Conservation (phyloP, 2,888 invertebrate genomes). For the Chloromyia formosa region DNA sequence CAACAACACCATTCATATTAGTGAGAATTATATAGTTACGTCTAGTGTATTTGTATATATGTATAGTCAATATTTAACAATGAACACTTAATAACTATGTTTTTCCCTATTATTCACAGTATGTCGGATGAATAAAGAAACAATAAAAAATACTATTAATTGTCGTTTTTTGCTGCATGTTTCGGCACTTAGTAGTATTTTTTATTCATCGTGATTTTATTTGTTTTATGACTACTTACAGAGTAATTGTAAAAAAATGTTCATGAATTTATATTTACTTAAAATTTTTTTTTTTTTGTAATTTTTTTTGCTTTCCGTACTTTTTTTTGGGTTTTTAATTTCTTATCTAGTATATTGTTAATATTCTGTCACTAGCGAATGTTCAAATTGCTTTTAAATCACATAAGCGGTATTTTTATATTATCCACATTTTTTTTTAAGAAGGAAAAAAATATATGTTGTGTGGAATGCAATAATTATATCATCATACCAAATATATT, state of each 20-base stretch:
- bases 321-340: background rate
- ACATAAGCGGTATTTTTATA: slow-evolving; percentile 39
- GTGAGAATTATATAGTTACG: slow-evolving; percentile 23
- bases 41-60: slow-evolving; percentile 12
- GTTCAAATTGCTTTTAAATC: slow-evolving; percentile 40
- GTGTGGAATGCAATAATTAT: too few relatives aligned
- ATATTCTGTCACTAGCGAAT: slow-evolving; percentile 36
- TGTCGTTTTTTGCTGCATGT: background rate
- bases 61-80: slow-evolving; percentile 42
- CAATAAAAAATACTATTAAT: slow-evolving; percentile 31
- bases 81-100: slow-evolving; percentile 39
- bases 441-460: too few relatives aligned
- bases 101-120: slow-evolving; percentile 40
- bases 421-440: slow-evolving; percentile 8
- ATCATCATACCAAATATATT: background rate
- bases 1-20: slow-evolving; percentile 39
- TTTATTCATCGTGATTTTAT: slow-evolving; percentile 15
- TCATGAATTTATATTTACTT: slow-evolving; percentile 17
- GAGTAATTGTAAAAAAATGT: slow-evolving; percentile 34
- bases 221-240: slow-evolving; percentile 30
- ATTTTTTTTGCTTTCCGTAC: background rate
- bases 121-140: slow-evolving; percentile 3
- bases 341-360: slow-evolving; percentile 11
- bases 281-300: background rate
- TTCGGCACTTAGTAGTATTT: slow-evolving; percentile 5